Evolutionary conservation across 2,797 vertebrate species (phyloP).

Genomic region (Fistularia commersonii): DNA sequence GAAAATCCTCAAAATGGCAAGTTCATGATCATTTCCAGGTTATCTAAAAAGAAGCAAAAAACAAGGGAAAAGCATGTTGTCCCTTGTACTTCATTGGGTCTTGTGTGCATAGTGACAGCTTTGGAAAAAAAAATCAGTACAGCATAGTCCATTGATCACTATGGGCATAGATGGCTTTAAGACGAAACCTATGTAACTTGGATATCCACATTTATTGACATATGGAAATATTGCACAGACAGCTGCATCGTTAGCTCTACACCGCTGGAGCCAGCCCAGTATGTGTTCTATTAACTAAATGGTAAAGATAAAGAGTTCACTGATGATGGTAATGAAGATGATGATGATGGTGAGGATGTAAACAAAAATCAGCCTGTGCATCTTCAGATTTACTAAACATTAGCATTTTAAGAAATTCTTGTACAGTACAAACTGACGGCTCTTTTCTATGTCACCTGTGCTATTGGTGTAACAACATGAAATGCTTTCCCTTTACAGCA

Average conservation of each 20-base stretch:
- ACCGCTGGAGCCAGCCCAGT: conserved; percentile 69
- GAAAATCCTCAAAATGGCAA: conserved; percentile 35
- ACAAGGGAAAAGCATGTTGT: conserved; percentile 38
- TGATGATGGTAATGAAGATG: conserved; percentile 11
- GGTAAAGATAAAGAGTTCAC: conserved; percentile 35
- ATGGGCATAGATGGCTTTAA: conserved; percentile 51
- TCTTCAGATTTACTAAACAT: conserved; percentile 33
- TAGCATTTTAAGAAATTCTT: conserved; percentile 26
- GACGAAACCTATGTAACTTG: conserved; percentile 50
- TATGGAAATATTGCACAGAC: conserved; percentile 63
- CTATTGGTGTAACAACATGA: conserved; percentile 38
- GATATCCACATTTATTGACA: conserved; percentile 53
- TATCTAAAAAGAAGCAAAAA: not conserved
- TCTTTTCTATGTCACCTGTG: conserved; percentile 27
- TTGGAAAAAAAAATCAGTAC: conserved; percentile 39
- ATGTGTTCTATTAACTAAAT: conserved; percentile 54
- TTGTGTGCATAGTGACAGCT: conserved; percentile 50
- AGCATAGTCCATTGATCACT: conserved; percentile 44
- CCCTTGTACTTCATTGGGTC: conserved; percentile 51
- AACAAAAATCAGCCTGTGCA: conserved; percentile 53
- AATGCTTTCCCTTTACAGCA: conserved; percentile 50
- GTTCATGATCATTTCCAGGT: conserved; percentile 37
- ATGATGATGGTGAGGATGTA: conserved; percentile 37
- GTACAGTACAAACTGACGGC: conserved; percentile 29
- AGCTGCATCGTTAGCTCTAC: conserved; percentile 41